Percentiles rank a stretch among this genome's conserved stretches.
Conservation (phyloP, 1,140 invertebrate genomes). For the Cepaea nemoralis region DNA sequence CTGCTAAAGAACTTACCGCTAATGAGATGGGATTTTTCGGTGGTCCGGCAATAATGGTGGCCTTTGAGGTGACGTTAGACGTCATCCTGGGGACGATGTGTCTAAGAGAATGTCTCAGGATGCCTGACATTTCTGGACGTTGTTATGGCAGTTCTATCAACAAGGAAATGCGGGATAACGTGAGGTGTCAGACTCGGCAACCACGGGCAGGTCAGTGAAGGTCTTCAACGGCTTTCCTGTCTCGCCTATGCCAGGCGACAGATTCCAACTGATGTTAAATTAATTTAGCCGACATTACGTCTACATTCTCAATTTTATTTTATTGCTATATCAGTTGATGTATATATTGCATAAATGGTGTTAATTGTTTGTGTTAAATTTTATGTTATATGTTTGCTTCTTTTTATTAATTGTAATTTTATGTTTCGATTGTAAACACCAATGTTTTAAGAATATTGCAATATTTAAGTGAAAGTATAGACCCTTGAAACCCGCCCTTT, state of each 20-base stretch:
- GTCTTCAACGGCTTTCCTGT: not conserved
- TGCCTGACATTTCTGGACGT: slow-evolving; percentile 16
- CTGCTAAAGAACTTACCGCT: not conserved
- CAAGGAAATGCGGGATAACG: not conserved
- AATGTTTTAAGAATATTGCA: too few relatives aligned
- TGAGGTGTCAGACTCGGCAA: not conserved
- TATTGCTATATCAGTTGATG: too few relatives aligned
- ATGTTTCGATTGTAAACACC: too few relatives aligned
- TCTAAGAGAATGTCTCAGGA: not conserved
- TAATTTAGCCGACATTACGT: not conserved
- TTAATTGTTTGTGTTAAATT: too few relatives aligned
- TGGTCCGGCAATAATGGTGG: not conserved
- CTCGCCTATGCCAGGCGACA: not conserved
- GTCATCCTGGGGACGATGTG: not conserved
- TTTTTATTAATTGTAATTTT: too few relatives aligned
- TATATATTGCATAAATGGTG: too few relatives aligned
- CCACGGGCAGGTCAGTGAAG: not conserved
- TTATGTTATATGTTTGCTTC: too few relatives aligned
- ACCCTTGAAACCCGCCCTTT: too few relatives aligned
- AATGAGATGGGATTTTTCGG: not conserved
- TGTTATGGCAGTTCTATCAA: too few relatives aligned
- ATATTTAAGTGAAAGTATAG: too few relatives aligned
- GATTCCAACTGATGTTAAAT: not conserved
- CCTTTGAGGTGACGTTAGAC: not conserved
- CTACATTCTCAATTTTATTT: too few relatives aligned